Base-by-base conservation (phyloP, 2,113 vertebrate species). In the Hypocryptadius cinnamomeus region DNA sequence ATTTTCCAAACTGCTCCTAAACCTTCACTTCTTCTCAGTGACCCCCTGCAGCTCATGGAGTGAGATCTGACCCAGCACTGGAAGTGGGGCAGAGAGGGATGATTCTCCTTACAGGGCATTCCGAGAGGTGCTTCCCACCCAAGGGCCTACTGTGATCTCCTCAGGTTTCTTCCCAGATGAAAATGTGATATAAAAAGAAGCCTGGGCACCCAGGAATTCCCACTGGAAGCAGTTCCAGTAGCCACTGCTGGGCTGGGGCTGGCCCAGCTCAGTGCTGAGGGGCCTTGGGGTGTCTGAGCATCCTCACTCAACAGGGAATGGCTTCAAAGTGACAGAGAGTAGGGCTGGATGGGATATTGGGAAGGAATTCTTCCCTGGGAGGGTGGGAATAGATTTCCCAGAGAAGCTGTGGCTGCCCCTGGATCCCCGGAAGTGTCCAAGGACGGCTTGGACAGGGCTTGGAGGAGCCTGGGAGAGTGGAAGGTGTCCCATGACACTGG, bases 371-470 rank as follows among this genome's bases (percentile, higher is more conserved):
- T 10, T 35, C n/a, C 14, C 70, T 40, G 11, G 0, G 17, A 82
- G 7, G 22, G 18, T 50, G 31, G 22, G 39, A 3, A 47, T 12
- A 13, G 54, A 17, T 9, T 40, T 10, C 10, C 9, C 54, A 53
- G 39, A 35, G 61, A 0, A 81, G 69, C 61, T 68, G 69, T 20
- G 51, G 45, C 44, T 73, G 45, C 15, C 11, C 28, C 47, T 74
- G 81, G 30, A 35, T 61, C 40, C n/a, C 63, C 69, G 47, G 47
- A 0, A 48, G 21, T 15, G 54, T 1, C 30, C 63, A 15, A 42
- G 39, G 25, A 12, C 63, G 35, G n/a, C 9, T 0, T 76, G 78
- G 69, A 25, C 0, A 0, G 10, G 13, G 39, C 10, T 60, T 45
- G 69, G 79, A 42, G 28, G 37, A 51, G 0, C 30, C 60, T 51